phyloP scores from a whole-genome alignment of 2,888 invertebrate genomes.

The Machimus rusticus region DNA sequence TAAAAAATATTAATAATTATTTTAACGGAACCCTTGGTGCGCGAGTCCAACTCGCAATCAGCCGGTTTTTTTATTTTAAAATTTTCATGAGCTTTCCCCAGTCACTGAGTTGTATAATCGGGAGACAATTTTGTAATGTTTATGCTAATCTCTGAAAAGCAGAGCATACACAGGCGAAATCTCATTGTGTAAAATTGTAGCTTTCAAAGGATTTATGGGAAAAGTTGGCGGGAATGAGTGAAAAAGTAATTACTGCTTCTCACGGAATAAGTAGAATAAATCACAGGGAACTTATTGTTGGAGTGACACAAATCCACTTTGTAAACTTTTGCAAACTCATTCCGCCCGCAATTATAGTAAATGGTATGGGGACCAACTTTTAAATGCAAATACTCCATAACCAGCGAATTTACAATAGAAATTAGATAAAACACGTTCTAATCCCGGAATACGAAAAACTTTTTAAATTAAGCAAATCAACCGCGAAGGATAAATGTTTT shows the following conservation, averaged over 20 bases:
- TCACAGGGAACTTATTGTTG: neutral
- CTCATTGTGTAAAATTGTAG: neutral
- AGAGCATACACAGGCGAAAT: neutral
- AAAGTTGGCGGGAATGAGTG: conserved; percentile 2
- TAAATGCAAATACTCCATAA: neutral
- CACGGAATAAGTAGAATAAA: conserved; percentile 21
- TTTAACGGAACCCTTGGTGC: too few relatives aligned
- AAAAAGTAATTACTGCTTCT: conserved; percentile 27
- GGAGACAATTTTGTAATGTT: neutral
- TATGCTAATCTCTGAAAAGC: conserved; percentile 13
- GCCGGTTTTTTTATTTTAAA: too few relatives aligned
- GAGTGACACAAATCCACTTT: neutral
- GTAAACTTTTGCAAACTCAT: neutral
- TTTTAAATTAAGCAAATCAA: conserved; percentile 4
- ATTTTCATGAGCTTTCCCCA: neutral
- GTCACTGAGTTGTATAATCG: neutral
- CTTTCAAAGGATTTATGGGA: conserved; percentile 24
- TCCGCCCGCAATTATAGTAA: neutral
- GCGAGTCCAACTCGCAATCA: too few relatives aligned
- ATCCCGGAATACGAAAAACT: neutral
- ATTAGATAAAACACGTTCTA: conserved; percentile 10
- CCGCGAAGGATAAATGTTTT: neutral
- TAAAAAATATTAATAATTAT: too few relatives aligned
- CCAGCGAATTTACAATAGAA: neutral
- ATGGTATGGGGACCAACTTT: neutral